These are phyloP conservation scores for Urophycis tenuis DNA, from an alignment of 2,797 vertebrate species.

Conservation along the genomic window DNA sequence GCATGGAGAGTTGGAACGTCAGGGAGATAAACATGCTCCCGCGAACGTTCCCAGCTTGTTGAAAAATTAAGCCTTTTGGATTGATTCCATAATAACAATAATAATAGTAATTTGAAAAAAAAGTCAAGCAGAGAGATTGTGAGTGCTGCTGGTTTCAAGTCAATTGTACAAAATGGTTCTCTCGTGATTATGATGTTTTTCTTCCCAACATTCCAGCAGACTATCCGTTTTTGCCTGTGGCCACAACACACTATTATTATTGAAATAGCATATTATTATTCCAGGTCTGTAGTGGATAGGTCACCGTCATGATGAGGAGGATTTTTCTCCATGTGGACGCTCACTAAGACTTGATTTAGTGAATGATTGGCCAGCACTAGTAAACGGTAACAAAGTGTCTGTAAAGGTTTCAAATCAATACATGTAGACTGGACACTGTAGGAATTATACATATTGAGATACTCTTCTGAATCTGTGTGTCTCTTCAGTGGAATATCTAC, in stretches of 20 bases:
- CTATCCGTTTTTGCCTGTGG: not conserved
- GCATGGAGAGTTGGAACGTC: not conserved
- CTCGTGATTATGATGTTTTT: not conserved
- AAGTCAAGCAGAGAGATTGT: not conserved
- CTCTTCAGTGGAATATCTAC: not conserved
- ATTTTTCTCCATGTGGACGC: not conserved
- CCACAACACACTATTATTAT: not conserved
- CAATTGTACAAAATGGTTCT: not conserved
- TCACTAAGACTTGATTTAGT: not conserved
- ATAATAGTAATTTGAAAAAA: not conserved
- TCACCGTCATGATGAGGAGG: not conserved
- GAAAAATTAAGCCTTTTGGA: not conserved
- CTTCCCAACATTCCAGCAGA: not conserved
- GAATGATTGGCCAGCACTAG: not conserved
- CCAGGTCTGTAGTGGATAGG: not conserved
- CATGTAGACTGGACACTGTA: too few species aligned
- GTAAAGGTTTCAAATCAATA: too few species aligned
- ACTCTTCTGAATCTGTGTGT: too few species aligned
- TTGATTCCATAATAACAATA: not conserved
- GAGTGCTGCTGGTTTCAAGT: not conserved
- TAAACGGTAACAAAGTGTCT: too few species aligned
- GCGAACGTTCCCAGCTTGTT: not conserved
- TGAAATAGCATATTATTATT: not conserved
- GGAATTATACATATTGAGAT: too few species aligned
- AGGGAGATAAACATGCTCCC: not conserved